Conservation (phyloP, 1,140 invertebrate genomes). For the Drosophila arawakana region DNA sequence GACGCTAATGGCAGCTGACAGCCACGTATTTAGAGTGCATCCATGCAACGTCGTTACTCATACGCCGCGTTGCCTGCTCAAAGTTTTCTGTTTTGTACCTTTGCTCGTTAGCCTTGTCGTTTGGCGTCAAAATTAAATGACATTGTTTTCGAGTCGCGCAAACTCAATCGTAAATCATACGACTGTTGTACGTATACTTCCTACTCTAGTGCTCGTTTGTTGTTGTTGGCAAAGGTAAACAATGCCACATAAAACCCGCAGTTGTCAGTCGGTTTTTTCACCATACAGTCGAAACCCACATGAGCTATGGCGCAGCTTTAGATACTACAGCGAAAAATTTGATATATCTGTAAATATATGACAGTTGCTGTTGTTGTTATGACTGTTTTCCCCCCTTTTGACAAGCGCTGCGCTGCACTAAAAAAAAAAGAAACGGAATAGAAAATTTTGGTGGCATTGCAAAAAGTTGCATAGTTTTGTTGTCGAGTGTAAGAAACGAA, state of each 20-base stretch:
- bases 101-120: conserved; percentile 39
- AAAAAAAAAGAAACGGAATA: conserved; percentile 11
- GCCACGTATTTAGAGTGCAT: conserved; percentile 8
- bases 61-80: conserved; percentile 39
- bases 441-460: conserved; percentile 19
- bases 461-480: conserved; percentile 50
- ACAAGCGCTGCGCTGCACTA: conserved; percentile 61
- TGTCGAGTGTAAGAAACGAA: conserved; percentile 9
- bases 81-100: background rate
- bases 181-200: conserved; percentile 3
- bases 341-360: conserved; percentile 53
- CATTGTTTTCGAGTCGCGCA: conserved; percentile 42
- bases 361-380: conserved; percentile 24
- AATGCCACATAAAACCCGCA: conserved; percentile 67
- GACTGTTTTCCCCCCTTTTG: conserved; percentile 37
- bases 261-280: conserved; percentile 41
- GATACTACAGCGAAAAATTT: conserved; percentile 26
- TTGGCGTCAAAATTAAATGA: conserved; percentile 45
- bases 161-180: conserved; percentile 49
- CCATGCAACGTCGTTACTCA: conserved; percentile 29
- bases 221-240: conserved; percentile 70
- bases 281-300: conserved; percentile 18
- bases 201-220: background rate
- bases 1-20: conserved; percentile 25
- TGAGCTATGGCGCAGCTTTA: conserved; percentile 12